phyloP scores from a whole-genome alignment of 37 sponge, comb jelly and placozoan genomes.

The Theonella swinhoei region DNA sequence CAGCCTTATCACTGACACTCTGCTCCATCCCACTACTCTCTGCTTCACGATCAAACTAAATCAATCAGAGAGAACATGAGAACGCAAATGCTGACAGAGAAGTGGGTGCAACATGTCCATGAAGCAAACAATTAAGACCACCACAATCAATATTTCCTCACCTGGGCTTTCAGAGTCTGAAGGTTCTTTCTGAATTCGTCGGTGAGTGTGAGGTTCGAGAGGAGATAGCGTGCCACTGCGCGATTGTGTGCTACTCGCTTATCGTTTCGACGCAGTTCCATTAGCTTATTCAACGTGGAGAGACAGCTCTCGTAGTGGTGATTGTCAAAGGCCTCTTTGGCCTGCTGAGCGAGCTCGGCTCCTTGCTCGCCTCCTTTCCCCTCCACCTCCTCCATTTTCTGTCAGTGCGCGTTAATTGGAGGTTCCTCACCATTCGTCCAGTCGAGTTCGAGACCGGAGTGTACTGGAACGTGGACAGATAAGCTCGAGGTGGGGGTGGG shows the following conservation, averaged over 20 bases:
- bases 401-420: background rate
- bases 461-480: too few relatives aligned
- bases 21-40: slow-evolving; percentile 60
- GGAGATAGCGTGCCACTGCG: slow-evolving; percentile 81
- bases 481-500: too few relatives aligned
- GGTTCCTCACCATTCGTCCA: too few relatives aligned
- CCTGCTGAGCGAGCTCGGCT: slow-evolving; percentile 53
- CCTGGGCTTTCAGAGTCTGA: slow-evolving; percentile 66
- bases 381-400: background rate
- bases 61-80: background rate
- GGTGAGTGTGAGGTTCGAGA: slow-evolving; percentile 86
- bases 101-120: background rate
- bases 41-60: slow-evolving; percentile 61
- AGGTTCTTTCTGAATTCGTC: slow-evolving; percentile 83
- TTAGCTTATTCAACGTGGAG: slow-evolving; percentile 71
- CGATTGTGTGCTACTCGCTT: slow-evolving; percentile 80
- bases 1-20: slow-evolving; percentile 71
- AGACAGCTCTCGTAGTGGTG: slow-evolving; percentile 84
- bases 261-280: slow-evolving; percentile 71
- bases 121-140: background rate
- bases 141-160: slow-evolving; percentile 3
- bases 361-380: slow-evolving; percentile 33
- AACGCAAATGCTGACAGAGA: background rate
- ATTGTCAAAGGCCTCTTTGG: slow-evolving; percentile 70
- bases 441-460: too few relatives aligned